These are phyloP conservation scores for Zaprionus davidi DNA, from an alignment of 1,140 invertebrate species.

Conservation along the genomic window DNA sequence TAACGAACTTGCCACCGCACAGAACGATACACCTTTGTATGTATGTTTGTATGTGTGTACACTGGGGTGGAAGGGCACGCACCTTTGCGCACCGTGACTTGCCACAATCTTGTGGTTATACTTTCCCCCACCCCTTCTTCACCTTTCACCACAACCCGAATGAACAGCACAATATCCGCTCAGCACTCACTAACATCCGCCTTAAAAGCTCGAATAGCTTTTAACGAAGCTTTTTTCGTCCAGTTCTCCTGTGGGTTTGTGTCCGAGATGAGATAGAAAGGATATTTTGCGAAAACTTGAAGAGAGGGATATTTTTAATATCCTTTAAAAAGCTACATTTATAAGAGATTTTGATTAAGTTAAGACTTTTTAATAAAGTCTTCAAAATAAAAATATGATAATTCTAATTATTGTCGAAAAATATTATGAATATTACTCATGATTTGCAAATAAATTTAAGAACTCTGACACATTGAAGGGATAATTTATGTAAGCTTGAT, in stretches of 20 bases:
- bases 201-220: constrained; percentile 20
- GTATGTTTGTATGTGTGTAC: background rate
- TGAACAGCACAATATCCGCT: constrained; percentile 12
- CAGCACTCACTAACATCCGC: background rate
- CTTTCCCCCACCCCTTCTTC: background rate
- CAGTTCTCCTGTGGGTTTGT: constrained; percentile 4
- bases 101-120: constrained; percentile 24
- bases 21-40: background rate
- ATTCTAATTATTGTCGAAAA: too few relatives aligned
- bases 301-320: background rate
- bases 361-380: background rate
- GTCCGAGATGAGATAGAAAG: background rate
- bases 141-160: background rate
- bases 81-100: constrained; percentile 45
- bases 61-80: constrained; percentile 47
- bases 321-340: too few relatives aligned
- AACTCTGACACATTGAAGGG: too few relatives aligned
- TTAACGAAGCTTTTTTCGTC: background rate
- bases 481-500: too few relatives aligned
- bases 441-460: too few relatives aligned
- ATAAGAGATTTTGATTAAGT: background rate
- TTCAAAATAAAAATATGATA: background rate
- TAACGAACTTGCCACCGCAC: constrained; percentile 63
- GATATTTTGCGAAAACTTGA: background rate
- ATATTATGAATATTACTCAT: too few relatives aligned